Evolutionary conservation across 1,140 invertebrate species (phyloP), one percentile per base, ranked within the genome.

Genomic region (Paracyclopina nana): DNA sequence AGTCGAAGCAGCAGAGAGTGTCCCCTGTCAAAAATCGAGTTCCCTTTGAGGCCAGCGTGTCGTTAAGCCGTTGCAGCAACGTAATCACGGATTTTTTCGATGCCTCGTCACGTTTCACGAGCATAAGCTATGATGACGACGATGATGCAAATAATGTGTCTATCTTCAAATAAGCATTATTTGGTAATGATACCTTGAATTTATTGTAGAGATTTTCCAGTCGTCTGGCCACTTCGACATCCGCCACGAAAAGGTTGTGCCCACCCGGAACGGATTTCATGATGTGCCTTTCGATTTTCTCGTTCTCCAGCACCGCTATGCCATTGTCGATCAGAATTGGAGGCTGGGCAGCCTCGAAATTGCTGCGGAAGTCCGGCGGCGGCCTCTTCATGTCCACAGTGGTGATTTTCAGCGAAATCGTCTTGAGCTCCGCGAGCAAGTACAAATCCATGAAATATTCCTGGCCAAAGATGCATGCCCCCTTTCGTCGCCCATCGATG

Each of bases 401-500:
- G 20, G 86, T 92, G 58, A 78, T 84, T 70, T 91, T 92, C 57
- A 92, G 63, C 50, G 82, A 85, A 57, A 92, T 90, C 1, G 86
- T 91, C 67, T 91, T 91, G 28, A 91, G 67, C 63, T 92, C 86
- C 38, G 86, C 86, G 61, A 91, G 68, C 14, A 91, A 70, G 61
- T 92, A 95, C 44, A 95, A 69, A 62, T 94, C 90, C 90, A 95
- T 95, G 64, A 94, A 95, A 64, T 94, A 95, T 65, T 95, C 90
- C 62, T 95, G 90, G 60, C 90, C 95, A 66, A 95, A 95, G 6
- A 95, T 72, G 60, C 87, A 94, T 4, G 90, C 90, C 43, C 90
- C 90, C 67, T 95, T 95, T 56, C 90, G 75, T 56, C 87, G 73
- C 1, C 87, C 87, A 71, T 95, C 90, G 58, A 95, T 95, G 31